phyloP scores from a whole-genome alignment of 1,140 invertebrate species.

The Neodiprion lecontei region DNA sequence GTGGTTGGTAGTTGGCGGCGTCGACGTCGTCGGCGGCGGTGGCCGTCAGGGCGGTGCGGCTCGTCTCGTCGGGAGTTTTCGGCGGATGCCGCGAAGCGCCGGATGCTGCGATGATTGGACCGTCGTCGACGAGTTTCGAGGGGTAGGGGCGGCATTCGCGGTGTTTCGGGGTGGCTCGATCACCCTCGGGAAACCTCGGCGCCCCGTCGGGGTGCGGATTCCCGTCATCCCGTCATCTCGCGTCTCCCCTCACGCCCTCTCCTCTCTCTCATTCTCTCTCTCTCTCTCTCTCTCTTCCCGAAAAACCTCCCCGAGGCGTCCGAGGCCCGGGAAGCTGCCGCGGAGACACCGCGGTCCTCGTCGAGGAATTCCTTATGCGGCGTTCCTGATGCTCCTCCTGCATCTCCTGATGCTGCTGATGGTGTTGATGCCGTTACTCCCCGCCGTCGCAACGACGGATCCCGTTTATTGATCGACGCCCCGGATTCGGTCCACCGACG shows the following conservation, averaged over 20 bases:
- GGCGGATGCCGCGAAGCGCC: slow-evolving; percentile 49
- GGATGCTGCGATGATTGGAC: slow-evolving; percentile 63
- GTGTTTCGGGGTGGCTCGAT: slow-evolving; percentile 30
- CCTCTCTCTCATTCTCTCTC: slow-evolving; percentile 23
- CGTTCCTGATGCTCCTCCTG: slow-evolving; percentile 38
- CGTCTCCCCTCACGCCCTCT: slow-evolving; percentile 47
- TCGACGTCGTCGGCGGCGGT: slow-evolving; percentile 23
- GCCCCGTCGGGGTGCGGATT: slow-evolving; percentile 15
- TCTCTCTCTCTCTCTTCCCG: slow-evolving; percentile 26
- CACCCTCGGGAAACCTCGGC: slow-evolving; percentile 10
- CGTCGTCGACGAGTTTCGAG: slow-evolving; percentile 48
- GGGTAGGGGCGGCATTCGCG: slow-evolving; percentile 25
- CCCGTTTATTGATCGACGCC: slow-evolving; percentile 51
- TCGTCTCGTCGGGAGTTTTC: slow-evolving; percentile 40
- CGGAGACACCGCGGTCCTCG: slow-evolving; percentile 18
- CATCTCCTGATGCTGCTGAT: slow-evolving; percentile 39
- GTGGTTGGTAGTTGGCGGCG: slow-evolving; percentile 22
- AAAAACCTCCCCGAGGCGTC: background rate
- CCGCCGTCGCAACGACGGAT: background rate
- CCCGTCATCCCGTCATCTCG: slow-evolving; percentile 41
- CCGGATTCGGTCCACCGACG: background rate
- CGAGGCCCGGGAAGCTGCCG: too few species aligned
- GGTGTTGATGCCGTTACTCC: background rate
- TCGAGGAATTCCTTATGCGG: slow-evolving; percentile 37
- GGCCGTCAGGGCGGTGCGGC: slow-evolving; percentile 15